A percentile compares a stretch with the other conserved stretches of the same genome.
Evolutionary conservation across 2,113 vertebrate species (phyloP).

Genomic region (Notothenia coriiceps): DNA sequence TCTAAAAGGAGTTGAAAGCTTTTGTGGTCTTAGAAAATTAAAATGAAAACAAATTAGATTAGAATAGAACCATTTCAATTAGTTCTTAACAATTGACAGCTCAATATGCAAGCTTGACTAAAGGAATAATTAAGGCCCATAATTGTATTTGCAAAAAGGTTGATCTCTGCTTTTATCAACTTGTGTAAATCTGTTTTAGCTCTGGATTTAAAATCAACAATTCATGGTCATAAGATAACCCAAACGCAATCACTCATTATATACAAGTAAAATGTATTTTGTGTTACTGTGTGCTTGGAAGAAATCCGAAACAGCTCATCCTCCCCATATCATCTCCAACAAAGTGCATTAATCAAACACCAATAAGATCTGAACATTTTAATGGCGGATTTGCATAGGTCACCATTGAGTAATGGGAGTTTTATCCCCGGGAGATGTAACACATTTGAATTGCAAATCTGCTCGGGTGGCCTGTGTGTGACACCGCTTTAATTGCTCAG

Average conservation of each 20-base stretch:
- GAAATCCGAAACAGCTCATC: background rate
- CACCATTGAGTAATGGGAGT: constrained; percentile 51
- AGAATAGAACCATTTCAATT: background rate
- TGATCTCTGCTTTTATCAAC: background rate
- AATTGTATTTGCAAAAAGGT: background rate
- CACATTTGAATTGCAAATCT: constrained; percentile 53
- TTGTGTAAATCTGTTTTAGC: background rate
- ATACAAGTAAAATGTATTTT: background rate
- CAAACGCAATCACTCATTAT: background rate
- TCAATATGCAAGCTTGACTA: background rate
- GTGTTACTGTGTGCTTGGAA: background rate
- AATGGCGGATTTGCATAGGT: constrained; percentile 24
- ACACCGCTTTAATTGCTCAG: constrained; percentile 46
- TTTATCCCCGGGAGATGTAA: constrained; percentile 21
- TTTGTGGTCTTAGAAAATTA: background rate
- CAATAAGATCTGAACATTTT: background rate
- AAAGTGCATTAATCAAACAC: background rate
- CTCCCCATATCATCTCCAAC: background rate
- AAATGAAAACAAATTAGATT: background rate
- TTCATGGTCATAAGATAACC: background rate
- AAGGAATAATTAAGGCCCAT: background rate
- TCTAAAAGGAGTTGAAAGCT: background rate
- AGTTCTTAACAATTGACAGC: background rate
- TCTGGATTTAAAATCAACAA: background rate
- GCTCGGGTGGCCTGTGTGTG: constrained; percentile 32